These are phyloP conservation scores for Lucinisca nassula DNA, from an alignment of 2,888 invertebrate species.

Conservation along the genomic window DNA sequence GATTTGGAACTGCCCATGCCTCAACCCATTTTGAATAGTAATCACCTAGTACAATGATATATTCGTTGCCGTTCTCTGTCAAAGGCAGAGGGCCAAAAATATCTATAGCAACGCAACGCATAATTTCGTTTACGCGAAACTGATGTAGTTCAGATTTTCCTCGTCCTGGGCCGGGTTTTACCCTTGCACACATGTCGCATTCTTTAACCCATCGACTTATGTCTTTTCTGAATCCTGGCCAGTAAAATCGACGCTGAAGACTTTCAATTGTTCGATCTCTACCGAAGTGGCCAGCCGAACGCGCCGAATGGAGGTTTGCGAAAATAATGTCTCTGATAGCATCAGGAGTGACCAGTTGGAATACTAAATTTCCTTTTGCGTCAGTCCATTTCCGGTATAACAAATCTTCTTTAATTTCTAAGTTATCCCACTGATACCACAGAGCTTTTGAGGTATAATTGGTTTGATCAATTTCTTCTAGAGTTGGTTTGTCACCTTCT, in stretches of 20 bases:
- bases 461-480: too few relatives aligned
- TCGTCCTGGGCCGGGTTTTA: neutral
- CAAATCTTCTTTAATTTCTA: too few relatives aligned
- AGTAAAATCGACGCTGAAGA: neutral
- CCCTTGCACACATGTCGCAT: neutral
- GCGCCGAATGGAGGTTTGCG: neutral
- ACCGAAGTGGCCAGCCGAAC: neutral
- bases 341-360: neutral
- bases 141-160: neutral
- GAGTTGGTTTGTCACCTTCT: too few relatives aligned
- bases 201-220: neutral
- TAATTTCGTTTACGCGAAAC: neutral
- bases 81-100: conserved; percentile 14
- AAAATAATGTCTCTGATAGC: neutral
- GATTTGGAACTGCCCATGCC: conserved; percentile 19
- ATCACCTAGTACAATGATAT: conserved; percentile 22
- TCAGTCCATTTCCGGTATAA: too few relatives aligned
- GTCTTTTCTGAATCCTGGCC: neutral
- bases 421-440: too few relatives aligned
- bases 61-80: neutral
- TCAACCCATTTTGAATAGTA: conserved; percentile 23
- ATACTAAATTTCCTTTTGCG: too few relatives aligned
- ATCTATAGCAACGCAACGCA: neutral
- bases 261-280: neutral
- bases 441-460: too few relatives aligned